These are phyloP conservation scores for Channa striata DNA, from an alignment of 2,797 vertebrate genomes.

Conservation along the genomic window DNA sequence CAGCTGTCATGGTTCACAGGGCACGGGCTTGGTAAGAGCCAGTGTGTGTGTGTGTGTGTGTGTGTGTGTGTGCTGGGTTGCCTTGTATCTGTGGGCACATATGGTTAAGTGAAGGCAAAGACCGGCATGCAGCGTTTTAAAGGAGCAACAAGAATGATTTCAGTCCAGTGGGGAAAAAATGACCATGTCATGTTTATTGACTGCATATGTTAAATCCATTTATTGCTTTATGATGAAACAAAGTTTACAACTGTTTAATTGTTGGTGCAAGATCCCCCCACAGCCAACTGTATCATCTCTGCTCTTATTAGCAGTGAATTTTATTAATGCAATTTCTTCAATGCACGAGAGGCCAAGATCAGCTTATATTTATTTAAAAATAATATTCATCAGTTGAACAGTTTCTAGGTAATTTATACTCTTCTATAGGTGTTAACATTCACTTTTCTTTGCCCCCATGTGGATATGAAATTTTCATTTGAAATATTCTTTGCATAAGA, in stretches of 20 bases:
- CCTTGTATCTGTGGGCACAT: conserved; percentile 17
- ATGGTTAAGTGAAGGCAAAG: conserved; percentile 25
- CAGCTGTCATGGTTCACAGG: conserved; percentile 78
- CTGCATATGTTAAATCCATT: background rate
- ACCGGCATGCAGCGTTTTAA: conserved; percentile 23
- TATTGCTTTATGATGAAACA: background rate
- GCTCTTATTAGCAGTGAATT: background rate
- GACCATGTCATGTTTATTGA: background rate
- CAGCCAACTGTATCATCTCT: conserved; percentile 6
- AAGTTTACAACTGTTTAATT: conserved; percentile 3
- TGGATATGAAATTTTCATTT: too few species aligned
- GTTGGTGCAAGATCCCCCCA: background rate
- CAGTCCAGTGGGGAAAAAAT: background rate
- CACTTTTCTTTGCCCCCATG: too few species aligned
- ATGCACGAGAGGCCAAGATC: too few species aligned
- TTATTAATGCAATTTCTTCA: background rate
- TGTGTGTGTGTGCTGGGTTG: conserved; percentile 26
- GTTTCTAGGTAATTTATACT: too few species aligned
- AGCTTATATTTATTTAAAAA: too few species aligned
- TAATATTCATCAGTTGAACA: too few species aligned
- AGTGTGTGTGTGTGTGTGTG: conserved; percentile 14
- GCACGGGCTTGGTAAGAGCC: conserved; percentile 45
- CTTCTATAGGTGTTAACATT: too few species aligned
- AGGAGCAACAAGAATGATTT: conserved; percentile 6
- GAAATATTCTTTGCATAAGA: too few species aligned